Percentiles rank a stretch among this genome's conserved stretches.
phyloP scores from a whole-genome alignment of 1,140 invertebrate genomes.

The Scaptomyza montana region DNA sequence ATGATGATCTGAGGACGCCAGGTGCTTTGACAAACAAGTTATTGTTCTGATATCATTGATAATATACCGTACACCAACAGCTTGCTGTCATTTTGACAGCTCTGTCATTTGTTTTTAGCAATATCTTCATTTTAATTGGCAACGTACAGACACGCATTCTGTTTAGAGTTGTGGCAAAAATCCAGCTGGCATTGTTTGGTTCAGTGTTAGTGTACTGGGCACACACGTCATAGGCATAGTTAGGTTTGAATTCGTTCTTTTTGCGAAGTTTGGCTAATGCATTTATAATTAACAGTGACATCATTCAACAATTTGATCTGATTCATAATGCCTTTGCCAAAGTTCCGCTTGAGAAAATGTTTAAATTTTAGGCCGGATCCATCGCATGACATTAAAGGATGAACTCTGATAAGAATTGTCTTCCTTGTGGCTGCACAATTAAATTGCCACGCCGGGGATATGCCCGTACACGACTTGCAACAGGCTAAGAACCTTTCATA shows the following conservation, averaged over 20 bases:
- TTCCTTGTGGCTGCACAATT: slow-evolving; percentile 21
- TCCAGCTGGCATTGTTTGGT: slow-evolving; percentile 33
- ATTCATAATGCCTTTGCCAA: slow-evolving; percentile 14
- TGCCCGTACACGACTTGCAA: slow-evolving; percentile 17
- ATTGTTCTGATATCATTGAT: slow-evolving; percentile 66
- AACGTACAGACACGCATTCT: slow-evolving; percentile 38
- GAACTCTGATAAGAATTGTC: slow-evolving; percentile 41
- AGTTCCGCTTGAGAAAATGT: not conserved
- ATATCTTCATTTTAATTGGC: slow-evolving; percentile 73
- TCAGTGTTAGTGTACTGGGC: not conserved
- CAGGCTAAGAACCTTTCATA: slow-evolving; percentile 28
- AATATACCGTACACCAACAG: slow-evolving; percentile 53
- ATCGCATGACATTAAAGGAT: slow-evolving; percentile 57
- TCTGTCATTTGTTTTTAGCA: slow-evolving; percentile 65
- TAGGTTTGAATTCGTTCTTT: slow-evolving; percentile 48
- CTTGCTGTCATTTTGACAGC: slow-evolving; percentile 52
- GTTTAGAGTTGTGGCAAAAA: not conserved
- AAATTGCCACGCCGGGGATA: slow-evolving; percentile 38
- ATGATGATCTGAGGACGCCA: slow-evolving; percentile 20
- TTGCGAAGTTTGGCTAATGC: slow-evolving; percentile 62
- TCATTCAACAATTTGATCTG: slow-evolving; percentile 20
- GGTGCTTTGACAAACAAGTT: slow-evolving; percentile 58
- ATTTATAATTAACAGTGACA: slow-evolving; percentile 67
- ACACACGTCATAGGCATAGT: slow-evolving; percentile 54
- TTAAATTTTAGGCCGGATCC: not conserved